A percentile compares a stretch with the other conserved stretches of the same genome.
phyloP scores from a whole-genome alignment of 1,140 invertebrate species.

The Drosophila ercepeae region DNA sequence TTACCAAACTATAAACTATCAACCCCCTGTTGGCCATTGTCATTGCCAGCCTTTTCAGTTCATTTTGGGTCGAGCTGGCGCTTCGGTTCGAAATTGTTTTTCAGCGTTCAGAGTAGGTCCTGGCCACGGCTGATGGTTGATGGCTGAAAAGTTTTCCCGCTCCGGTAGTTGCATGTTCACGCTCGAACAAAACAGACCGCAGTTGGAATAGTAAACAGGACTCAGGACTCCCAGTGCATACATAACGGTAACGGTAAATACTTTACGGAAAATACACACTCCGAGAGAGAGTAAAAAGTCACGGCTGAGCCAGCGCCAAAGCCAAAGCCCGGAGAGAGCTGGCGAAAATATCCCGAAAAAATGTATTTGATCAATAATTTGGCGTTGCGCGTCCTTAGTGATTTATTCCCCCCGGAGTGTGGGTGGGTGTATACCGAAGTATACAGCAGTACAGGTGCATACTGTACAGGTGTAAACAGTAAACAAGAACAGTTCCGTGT shows the following conservation, averaged over 20 bases:
- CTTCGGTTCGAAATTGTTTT: conserved; percentile 13
- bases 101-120: conserved; percentile 6
- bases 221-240: neutral
- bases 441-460: conserved; percentile 14
- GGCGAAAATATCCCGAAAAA: conserved; percentile 20
- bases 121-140: conserved; percentile 5
- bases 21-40: conserved; percentile 55
- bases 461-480: conserved; percentile 32
- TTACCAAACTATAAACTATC: conserved; percentile 66
- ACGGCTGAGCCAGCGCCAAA: neutral
- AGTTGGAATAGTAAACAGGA: conserved; percentile 6
- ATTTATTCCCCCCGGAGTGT: conserved; percentile 27
- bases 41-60: conserved; percentile 17
- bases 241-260: conserved; percentile 12
- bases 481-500: conserved; percentile 8
- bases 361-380: conserved; percentile 77
- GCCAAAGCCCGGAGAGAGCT: conserved; percentile 1
- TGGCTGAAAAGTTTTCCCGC: conserved; percentile 34
- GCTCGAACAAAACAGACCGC: conserved; percentile 54
- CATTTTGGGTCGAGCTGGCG: conserved; percentile 4
- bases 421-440: conserved; percentile 19
- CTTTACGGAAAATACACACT: neutral
- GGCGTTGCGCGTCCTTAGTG: conserved; percentile 71
- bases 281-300: conserved; percentile 1
- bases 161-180: conserved; percentile 68